Evolutionary conservation across 2,888 invertebrate genomes (phyloP).

Genomic region (Pteria penguin): DNA sequence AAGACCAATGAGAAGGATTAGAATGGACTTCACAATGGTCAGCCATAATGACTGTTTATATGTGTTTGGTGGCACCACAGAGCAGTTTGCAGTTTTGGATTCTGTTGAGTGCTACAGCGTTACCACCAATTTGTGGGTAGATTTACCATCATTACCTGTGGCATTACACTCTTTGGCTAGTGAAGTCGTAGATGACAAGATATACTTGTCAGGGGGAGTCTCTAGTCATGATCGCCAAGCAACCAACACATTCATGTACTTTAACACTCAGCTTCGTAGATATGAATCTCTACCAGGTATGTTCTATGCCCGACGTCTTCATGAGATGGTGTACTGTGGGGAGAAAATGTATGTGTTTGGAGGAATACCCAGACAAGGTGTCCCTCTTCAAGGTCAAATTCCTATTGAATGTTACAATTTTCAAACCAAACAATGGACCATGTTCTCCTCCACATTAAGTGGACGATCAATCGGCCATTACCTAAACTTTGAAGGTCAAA

Average conservation of each 20-base stretch:
- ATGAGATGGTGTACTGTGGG: constrained; percentile 74
- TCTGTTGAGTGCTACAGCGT: constrained; percentile 78
- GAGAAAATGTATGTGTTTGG: constrained; percentile 75
- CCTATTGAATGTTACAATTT: constrained; percentile 77
- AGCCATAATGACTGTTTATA: constrained; percentile 71
- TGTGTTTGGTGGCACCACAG: constrained; percentile 76
- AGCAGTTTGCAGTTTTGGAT: constrained; percentile 75
- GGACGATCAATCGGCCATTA: constrained; percentile 79
- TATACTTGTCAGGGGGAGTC: constrained; percentile 78
- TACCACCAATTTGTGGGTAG: constrained; percentile 75
- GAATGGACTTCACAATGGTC: constrained; percentile 76
- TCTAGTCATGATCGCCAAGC: constrained; percentile 74
- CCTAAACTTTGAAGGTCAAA: constrained; percentile 69
- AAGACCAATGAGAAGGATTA: constrained; percentile 73
- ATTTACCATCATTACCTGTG: constrained; percentile 71
- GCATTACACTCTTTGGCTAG: constrained; percentile 77
- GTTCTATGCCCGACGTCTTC: constrained; percentile 77
- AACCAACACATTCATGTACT: constrained; percentile 71
- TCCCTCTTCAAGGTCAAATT: constrained; percentile 76
- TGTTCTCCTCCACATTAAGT: constrained; percentile 76
- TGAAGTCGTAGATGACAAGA: constrained; percentile 64
- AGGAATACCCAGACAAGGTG: constrained; percentile 76
- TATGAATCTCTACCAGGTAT: constrained; percentile 74
- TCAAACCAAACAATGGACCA: constrained; percentile 76
- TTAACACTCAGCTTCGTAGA: constrained; percentile 65